phyloP scores from a whole-genome alignment of 2,888 invertebrate genomes.

The Carpatolechia fugitivella region DNA sequence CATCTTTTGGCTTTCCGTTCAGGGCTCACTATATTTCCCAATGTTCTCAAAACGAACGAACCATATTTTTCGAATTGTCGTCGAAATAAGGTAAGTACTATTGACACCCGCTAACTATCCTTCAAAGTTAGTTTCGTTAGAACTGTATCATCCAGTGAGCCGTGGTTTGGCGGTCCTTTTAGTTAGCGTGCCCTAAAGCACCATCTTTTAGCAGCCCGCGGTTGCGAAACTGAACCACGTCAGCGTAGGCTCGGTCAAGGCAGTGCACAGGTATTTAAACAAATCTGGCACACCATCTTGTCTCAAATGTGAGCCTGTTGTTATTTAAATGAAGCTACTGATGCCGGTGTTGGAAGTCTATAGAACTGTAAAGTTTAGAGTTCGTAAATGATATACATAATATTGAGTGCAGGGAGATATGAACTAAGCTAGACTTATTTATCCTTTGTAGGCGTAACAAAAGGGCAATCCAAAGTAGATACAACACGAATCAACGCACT shows the following conservation, averaged over 20 bases:
- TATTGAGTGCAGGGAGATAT: no score
- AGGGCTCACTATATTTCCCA: no score
- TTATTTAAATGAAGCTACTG: constrained; percentile 2
- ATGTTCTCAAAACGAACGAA: no score
- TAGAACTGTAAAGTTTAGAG: neutral
- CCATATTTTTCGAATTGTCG: constrained; percentile 13
- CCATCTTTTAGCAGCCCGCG: neutral
- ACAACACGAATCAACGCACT: no score
- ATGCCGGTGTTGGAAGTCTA: neutral
- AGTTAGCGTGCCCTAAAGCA: constrained; percentile 44
- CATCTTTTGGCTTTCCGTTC: no score
- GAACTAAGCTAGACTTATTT: no score
- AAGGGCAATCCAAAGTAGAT: no score
- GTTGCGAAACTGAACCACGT: constrained; percentile 38
- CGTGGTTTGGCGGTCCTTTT: constrained; percentile 47
- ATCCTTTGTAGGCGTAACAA: no score
- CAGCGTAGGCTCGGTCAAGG: constrained; percentile 15
- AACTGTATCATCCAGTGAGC: constrained; percentile 40
- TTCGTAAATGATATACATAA: neutral
- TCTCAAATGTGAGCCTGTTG: neutral
- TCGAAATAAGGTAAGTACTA: constrained; percentile 28
- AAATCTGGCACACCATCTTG: constrained; percentile 1
- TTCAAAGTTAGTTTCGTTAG: constrained; percentile 42
- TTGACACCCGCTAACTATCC: constrained; percentile 43
- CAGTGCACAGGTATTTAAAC: neutral